Conservation (phyloP, 2,113 vertebrate species). For the Cavia porcellus region DNA sequence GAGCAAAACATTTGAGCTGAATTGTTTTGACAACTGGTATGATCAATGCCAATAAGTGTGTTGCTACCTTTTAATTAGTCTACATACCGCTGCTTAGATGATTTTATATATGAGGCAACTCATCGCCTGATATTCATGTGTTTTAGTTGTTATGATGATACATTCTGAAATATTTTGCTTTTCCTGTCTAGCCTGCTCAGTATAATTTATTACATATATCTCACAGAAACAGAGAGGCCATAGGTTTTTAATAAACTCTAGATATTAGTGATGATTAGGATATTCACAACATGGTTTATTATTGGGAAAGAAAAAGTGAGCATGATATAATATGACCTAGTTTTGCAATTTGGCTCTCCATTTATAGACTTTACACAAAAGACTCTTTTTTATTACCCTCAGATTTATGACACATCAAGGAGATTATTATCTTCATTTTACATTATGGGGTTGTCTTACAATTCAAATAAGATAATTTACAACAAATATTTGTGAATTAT, state of each 20-base stretch:
- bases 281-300: conserved; percentile 46
- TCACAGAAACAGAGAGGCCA: background rate
- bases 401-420: conserved; percentile 37
- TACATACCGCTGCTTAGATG: background rate
- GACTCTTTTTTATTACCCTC: conserved; percentile 7
- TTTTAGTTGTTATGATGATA: conserved; percentile 36
- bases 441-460: conserved; percentile 7
- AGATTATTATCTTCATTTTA: conserved; percentile 29
- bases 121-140: background rate
- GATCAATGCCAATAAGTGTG: background rate
- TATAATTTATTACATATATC: background rate
- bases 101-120: background rate
- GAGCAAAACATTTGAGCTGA: conserved; percentile 19
- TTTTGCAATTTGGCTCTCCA: conserved; percentile 40
- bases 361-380: background rate
- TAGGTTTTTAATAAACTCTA: conserved; percentile 3
- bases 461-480: conserved; percentile 32
- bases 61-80: background rate
- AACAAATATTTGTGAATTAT: conserved; percentile 43
- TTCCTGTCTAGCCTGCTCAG: background rate
- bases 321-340: background rate
- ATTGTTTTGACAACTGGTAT: conserved; percentile 6
- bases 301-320: conserved; percentile 48
- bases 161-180: background rate
- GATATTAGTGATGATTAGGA: background rate